Conservation (phyloP, 2,113 vertebrate species). For the Dipodomys merriami region DNA sequence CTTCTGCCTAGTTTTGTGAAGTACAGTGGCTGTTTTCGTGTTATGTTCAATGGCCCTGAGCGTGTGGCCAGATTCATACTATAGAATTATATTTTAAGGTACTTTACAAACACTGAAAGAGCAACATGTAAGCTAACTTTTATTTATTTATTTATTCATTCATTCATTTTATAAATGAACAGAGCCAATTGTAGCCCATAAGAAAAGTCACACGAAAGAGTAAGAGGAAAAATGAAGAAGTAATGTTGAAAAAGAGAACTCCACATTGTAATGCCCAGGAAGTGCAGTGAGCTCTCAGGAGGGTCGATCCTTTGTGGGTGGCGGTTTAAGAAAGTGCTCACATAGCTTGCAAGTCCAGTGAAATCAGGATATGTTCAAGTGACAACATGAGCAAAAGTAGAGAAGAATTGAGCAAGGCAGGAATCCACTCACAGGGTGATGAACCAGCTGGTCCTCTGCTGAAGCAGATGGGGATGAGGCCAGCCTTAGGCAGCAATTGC, state of each 20-base stretch:
- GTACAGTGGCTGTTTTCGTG: background rate
- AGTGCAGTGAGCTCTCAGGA: background rate
- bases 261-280: background rate
- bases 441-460: background rate
- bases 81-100: background rate
- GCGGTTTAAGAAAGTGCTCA: background rate
- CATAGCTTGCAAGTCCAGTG: background rate
- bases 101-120: background rate
- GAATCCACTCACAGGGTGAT: background rate
- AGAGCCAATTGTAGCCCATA: constrained; percentile 21
- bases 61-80: background rate
- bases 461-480: background rate
- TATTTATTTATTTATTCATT: background rate
- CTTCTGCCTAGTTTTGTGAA: background rate
- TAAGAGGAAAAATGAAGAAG: background rate
- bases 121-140: background rate
- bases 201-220: background rate
- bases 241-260: background rate
- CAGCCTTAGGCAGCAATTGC: background rate
- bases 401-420: background rate
- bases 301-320: background rate
- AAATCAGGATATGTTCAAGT: background rate
- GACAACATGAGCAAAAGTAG: background rate
- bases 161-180: background rate
- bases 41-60: background rate